Evolutionary conservation across 2,113 vertebrate species (phyloP).

Genomic region (Delphinapterus leucas): DNA sequence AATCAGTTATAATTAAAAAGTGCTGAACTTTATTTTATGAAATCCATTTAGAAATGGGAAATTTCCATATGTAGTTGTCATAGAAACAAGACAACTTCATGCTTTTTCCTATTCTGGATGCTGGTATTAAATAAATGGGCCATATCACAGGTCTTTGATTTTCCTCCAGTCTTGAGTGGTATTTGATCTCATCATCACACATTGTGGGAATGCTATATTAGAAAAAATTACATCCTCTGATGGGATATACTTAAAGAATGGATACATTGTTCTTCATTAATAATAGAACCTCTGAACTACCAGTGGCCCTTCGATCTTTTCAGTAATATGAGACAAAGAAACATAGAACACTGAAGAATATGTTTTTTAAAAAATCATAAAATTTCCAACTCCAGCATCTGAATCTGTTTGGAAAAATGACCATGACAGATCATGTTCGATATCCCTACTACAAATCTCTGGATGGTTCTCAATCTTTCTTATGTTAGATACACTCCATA

Average conservation of each 20-base stretch:
- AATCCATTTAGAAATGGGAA: slow-evolving; percentile 55
- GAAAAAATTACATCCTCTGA: background rate
- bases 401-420: background rate
- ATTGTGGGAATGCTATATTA: background rate
- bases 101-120: slow-evolving; percentile 41
- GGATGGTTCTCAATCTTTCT: background rate
- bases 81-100: slow-evolving; percentile 68
- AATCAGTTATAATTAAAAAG: slow-evolving; percentile 31
- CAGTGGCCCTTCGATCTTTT: background rate
- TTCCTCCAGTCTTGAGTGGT: background rate
- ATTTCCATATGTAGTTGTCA: slow-evolving; percentile 71
- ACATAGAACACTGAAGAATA: background rate
- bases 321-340: background rate
- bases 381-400: background rate
- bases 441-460: background rate
- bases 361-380: background rate
- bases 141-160: slow-evolving; percentile 63
- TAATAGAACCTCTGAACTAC: background rate
- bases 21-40: slow-evolving; percentile 36
- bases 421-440: background rate
- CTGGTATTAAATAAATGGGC: slow-evolving; percentile 44
- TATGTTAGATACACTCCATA: background rate
- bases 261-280: background rate
- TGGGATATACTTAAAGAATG: background rate
- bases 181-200: slow-evolving; percentile 8